Evolutionary conservation across 2,888 invertebrate genomes (phyloP).

Genomic region (Nephrotoma guestfalica): DNA sequence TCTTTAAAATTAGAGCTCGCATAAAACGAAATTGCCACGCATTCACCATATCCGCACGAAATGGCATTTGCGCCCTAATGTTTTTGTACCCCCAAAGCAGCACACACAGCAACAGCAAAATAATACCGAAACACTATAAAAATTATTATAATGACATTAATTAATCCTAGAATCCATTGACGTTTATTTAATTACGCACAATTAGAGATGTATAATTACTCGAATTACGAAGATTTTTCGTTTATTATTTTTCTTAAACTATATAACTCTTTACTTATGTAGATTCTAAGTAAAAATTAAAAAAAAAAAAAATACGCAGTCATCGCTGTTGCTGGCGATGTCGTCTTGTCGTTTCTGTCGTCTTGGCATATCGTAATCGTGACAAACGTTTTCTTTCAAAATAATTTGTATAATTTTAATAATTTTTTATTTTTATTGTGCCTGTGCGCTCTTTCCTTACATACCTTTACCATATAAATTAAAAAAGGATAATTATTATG

Average conservation of each 20-base stretch:
- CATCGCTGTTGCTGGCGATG: neutral
- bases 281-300: neutral
- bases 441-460: neutral
- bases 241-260: neutral
- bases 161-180: neutral
- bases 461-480: neutral
- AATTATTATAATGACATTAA: neutral
- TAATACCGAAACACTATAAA: neutral
- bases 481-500: neutral
- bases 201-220: neutral
- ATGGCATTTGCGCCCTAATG: neutral
- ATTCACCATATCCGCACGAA: neutral
- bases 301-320: neutral
- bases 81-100: neutral
- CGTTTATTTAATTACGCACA: neutral
- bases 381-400: neutral
- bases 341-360: neutral
- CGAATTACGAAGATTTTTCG: neutral
- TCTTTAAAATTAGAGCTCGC: neutral
- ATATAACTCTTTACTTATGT: neutral
- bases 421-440: neutral
- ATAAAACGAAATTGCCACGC: neutral
- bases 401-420: neutral
- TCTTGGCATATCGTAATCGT: neutral
- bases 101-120: neutral